Evolutionary conservation across 2,888 invertebrate species (phyloP), one percentile per base, ranked within the genome.

Genomic region (Tetragonula carbonaria): DNA sequence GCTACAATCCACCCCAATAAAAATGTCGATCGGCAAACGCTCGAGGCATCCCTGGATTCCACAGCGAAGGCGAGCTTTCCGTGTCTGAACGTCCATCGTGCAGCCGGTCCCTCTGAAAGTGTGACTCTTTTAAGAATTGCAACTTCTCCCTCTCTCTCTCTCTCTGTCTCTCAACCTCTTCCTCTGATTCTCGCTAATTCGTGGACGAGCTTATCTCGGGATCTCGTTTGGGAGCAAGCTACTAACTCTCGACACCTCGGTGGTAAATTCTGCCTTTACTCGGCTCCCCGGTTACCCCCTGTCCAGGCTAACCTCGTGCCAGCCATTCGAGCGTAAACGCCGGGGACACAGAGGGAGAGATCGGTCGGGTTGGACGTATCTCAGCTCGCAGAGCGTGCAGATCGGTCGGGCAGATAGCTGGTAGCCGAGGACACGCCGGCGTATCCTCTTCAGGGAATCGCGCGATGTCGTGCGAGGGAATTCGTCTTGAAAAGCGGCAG

Each of bases 241-340:
- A 88, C 91, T 90, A 90, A 91, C 91, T 91, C 92, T 91, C 91
- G 91, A 92, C 92, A 92, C 92, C 91, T 92, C 88, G 86, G 87
- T 86, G 88, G 87, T 89, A 88, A 89, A 84, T 89, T 88, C 84
- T 89, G 45, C 84, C 85, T 82, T 78, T 77, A 85, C 85, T 45
- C 73, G 72, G 72, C 85, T 80, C 63, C 68, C 80, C 70, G 55
- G 50, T 62, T 63, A n/a, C 83, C 74, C 67, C 59, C 55, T 50
- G 38, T 38, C 67, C 50, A 33, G 53, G 45, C 51, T 45, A 14
- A 59, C 66, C 82, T 72, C 77, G 68, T 72, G 79, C 45, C 72
- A 28, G 55, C 28, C 28, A 8, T 28, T 50, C 23, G 38, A 55
- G 67, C 72, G 72, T 28, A 51, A 79, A 63, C 45, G 55, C 45